These are phyloP conservation scores for Calameuta pallipes DNA, from an alignment of 2,888 invertebrate species.

Conservation along the genomic window DNA sequence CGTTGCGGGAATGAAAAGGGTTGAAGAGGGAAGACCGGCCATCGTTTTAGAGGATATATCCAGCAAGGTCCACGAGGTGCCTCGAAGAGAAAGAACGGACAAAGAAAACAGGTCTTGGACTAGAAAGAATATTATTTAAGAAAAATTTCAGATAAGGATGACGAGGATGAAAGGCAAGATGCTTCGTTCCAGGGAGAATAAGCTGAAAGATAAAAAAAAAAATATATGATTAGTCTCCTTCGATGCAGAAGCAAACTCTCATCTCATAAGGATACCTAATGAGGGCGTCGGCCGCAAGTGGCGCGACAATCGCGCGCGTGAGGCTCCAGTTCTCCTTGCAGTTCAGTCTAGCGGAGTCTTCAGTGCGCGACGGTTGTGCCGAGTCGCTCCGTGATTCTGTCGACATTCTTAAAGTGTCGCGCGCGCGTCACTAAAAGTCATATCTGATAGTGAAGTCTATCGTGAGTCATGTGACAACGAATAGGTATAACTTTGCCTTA, in stretches of 20 bases:
- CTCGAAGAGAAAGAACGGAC: neutral
- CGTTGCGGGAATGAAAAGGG: neutral
- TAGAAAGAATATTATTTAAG: neutral
- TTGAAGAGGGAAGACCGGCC: neutral
- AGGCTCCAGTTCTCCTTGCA: slow-evolving; percentile 40
- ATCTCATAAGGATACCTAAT: neutral
- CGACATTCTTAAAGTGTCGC: slow-evolving; percentile 1
- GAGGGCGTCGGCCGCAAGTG: slow-evolving; percentile 36
- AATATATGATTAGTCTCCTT: neutral
- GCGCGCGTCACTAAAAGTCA: slow-evolving; percentile 1
- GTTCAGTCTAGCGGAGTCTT: slow-evolving; percentile 57
- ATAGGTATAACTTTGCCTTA: neutral
- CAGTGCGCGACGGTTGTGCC: slow-evolving; percentile 40
- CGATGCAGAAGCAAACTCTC: neutral
- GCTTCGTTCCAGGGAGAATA: neutral
- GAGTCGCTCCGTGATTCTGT: neutral
- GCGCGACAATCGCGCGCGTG: slow-evolving; percentile 50
- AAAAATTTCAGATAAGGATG: neutral
- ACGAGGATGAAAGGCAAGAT: neutral
- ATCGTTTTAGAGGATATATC: neutral
- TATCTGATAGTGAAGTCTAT: slow-evolving; percentile 4
- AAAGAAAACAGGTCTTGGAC: neutral
- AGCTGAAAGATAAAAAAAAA: neutral
- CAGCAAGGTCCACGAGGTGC: neutral
- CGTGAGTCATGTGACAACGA: slow-evolving; percentile 16